A percentile compares a stretch with the other conserved stretches of the same genome.
These are phyloP conservation scores for Halcyon leucocephala DNA, from an alignment of 2,797 vertebrate genomes.

Conservation along the genomic window DNA sequence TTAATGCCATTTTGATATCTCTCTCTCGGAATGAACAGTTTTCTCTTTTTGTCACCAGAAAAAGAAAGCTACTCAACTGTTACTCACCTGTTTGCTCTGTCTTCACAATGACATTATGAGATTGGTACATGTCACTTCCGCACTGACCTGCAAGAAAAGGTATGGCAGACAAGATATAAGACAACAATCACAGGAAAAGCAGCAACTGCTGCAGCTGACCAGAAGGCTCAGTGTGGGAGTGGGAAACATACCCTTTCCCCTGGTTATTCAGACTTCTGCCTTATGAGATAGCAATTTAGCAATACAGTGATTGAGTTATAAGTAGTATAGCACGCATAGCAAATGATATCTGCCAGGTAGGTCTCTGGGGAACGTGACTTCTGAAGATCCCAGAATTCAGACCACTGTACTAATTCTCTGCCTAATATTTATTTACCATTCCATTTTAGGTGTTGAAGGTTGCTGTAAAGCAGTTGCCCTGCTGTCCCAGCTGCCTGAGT, in stretches of 20 bases:
- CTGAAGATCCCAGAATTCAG: neutral
- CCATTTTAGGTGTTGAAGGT: constrained; percentile 92
- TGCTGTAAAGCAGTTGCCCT: constrained; percentile 92
- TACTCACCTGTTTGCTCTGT: constrained; percentile 83
- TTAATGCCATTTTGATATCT: neutral
- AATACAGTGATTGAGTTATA: neutral
- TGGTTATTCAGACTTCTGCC: neutral
- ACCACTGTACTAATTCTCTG: neutral
- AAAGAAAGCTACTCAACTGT: neutral
- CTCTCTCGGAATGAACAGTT: neutral
- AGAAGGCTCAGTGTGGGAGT: neutral
- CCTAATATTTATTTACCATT: constrained; percentile 78
- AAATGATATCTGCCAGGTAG: neutral
- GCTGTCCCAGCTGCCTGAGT: constrained; percentile 87
- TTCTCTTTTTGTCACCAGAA: neutral
- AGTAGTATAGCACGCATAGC: neutral
- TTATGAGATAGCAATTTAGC: neutral
- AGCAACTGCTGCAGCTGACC: neutral
- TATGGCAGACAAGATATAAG: neutral
- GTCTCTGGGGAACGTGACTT: neutral
- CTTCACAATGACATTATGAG: constrained; percentile 85
- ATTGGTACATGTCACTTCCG: constrained; percentile 82
- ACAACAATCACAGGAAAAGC: neutral
- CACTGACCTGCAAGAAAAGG: constrained; percentile 81
- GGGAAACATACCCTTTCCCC: neutral